These are phyloP conservation scores for Typhlichthys eigenmanni DNA, from an alignment of 2,797 vertebrate genomes.

Conservation along the genomic window DNA sequence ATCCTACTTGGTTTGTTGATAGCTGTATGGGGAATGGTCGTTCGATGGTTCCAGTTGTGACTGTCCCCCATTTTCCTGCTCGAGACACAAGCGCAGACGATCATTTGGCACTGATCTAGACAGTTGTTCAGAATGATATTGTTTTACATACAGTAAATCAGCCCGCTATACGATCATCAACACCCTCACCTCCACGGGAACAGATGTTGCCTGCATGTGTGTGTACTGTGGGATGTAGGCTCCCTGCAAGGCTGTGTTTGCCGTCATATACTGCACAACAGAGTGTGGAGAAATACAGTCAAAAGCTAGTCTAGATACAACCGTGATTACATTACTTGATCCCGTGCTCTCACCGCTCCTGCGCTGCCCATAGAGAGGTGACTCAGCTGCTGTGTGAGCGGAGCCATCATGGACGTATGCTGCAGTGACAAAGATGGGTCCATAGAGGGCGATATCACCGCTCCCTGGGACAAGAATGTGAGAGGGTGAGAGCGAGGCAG, in stretches of 20 bases:
- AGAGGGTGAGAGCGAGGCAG: conserved; percentile 31
- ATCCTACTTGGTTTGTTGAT: conserved; percentile 97
- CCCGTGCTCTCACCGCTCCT: conserved; percentile 84
- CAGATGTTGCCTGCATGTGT: conserved; percentile 87
- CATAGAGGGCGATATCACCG: conserved; percentile 97
- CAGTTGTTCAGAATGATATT: not conserved
- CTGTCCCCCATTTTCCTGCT: conserved; percentile 91
- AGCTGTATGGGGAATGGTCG: conserved; percentile 94
- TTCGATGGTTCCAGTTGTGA: conserved; percentile 91
- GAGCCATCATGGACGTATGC: conserved; percentile 90
- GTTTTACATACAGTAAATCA: not conserved
- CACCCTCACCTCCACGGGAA: conserved; percentile 87
- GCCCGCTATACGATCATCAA: not conserved
- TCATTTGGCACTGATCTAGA: no score
- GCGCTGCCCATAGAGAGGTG: conserved; percentile 91
- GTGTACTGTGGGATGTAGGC: conserved; percentile 93
- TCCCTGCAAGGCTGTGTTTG: conserved; percentile 94
- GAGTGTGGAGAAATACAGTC: conserved; percentile 21
- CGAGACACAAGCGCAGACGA: conserved; percentile 36
- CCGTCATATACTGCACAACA: conserved; percentile 88
- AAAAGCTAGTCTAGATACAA: not conserved
- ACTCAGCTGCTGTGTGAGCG: conserved; percentile 96
- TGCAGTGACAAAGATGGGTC: conserved; percentile 98
- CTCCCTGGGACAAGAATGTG: conserved; percentile 79
- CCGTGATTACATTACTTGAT: not conserved